These are phyloP conservation scores for Brachynemurus nebulosus DNA, from an alignment of 2,888 invertebrate species.

Conservation along the genomic window DNA sequence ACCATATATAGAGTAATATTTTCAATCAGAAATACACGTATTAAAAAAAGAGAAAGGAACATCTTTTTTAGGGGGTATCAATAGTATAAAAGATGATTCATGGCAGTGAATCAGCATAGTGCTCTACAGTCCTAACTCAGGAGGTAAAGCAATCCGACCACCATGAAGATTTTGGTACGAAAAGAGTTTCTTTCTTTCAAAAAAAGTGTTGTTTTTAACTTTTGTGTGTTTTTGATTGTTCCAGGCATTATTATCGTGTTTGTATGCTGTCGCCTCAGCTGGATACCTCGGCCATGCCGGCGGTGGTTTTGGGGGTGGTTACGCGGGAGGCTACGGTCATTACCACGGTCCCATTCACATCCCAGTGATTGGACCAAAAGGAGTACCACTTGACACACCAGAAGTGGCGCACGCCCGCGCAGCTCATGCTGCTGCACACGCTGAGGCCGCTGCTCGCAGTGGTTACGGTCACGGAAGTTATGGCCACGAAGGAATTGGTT, in stretches of 20 bases:
- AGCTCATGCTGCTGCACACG: constrained; percentile 14
- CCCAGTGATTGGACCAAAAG: constrained; percentile 4
- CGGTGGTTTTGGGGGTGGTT: constrained; percentile 16
- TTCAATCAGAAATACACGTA: too few relatives aligned
- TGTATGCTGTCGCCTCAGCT: constrained; percentile 14
- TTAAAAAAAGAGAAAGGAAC: too few relatives aligned
- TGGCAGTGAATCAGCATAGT: too few relatives aligned
- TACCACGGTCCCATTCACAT: background rate
- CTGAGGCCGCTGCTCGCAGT: constrained; percentile 5
- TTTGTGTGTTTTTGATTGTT: background rate
- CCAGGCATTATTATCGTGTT: constrained; percentile 12
- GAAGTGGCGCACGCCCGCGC: constrained; percentile 12
- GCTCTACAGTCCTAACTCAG: constrained; percentile 13
- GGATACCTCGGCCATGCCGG: constrained; percentile 15
- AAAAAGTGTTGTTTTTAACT: too few relatives aligned
- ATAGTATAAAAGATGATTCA: too few relatives aligned
- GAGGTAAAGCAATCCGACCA: constrained; percentile 1
- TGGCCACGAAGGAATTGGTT: too few relatives aligned
- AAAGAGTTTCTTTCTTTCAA: too few relatives aligned
- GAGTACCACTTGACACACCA: constrained; percentile 8
- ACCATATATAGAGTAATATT: too few relatives aligned
- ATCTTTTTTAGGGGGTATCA: too few relatives aligned
- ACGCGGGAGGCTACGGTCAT: constrained; percentile 3
- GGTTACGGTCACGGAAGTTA: constrained; percentile 6
- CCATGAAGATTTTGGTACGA: constrained; percentile 6